Base-by-base conservation (phyloP, 2,113 vertebrate species). In the Ammodramus savannarum region DNA sequence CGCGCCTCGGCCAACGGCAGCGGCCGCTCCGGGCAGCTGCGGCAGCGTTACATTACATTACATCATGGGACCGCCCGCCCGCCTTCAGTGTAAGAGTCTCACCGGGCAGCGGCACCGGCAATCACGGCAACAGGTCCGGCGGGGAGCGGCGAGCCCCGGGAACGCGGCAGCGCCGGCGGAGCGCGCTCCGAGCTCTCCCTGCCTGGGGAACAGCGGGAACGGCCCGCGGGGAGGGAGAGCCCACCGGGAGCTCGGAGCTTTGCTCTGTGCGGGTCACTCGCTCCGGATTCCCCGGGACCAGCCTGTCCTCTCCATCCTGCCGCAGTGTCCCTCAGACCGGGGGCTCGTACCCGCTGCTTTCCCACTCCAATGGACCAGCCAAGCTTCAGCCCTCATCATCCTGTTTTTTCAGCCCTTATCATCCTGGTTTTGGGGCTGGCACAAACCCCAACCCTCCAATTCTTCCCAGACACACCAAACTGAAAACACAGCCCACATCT, bases 21-120 rank as follows among this genome's bases (percentile, higher is more conserved):
- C 85, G 85, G 85, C 85, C 9, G 85, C 66, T 41, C 36, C 31
- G 76, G 85, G 85, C 75, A 58, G 75, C 66, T 62, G 85, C 85
- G 75, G 85, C 85, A 80, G 75, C 49, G 80, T 98, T 97, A 98
- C 98, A 97, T 98, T 98, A 98, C 49, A 88, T 98, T 97, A 98
- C 98, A 97, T 98, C 98, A 98, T 98, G 97, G 97, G 79, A 87
- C 84, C 59, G 97, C 82, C 93, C 89, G 91, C 25, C 95, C 96
- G 91, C 25, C 95, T 96, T 97, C 97, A 92, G 87, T 77, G 85
- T 95, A 92, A 96, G 57, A 97, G 98, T 84, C 97, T 96, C 87
- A 69, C n/a, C 91, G 66, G 74, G 32, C 48, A 16, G 10, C 32
- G 34, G 77, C 26, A 10, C 80, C 1, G 38, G 3, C n/a, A n/a